Base-by-base conservation (phyloP, 2,888 invertebrate genomes). In the Diarsia mendica region DNA sequence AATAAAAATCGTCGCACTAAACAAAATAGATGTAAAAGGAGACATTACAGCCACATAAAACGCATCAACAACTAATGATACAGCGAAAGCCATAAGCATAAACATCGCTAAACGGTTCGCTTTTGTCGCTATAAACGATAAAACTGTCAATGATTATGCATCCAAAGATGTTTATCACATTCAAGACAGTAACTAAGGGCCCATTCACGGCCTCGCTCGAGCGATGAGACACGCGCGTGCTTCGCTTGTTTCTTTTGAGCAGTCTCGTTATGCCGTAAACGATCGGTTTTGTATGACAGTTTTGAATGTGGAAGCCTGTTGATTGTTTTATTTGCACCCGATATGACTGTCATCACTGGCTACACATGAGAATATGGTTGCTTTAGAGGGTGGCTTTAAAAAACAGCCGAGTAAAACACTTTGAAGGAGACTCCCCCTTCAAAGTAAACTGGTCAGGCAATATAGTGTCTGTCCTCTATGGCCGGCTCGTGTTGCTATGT, bases 131-230 rank as follows among this genome's bases (percentile, higher is more conserved):
- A 33, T 63, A 53, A 61, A 55, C 79, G 66, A 83, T 79, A 79
- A 83, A 82, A 51, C 46, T 76, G 64, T 81, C 63, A 23, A 82
- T 65, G 79, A 76, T 82, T 82, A 79, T 77, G 49, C 77, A 79
- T 69, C 49, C n/a, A 20, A 18, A 55, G 20, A 67, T 80, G 11
- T 51, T 61, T 77, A 66, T 64, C 69, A 58, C 51, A 39, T 39
- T 39, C 39, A 10, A 28, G n/a, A 61, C 61, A 23, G n/a, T 46
- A 18, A 9, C 46, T 64, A 8, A 48, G 3, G 23, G 18, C 39
- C 23, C 18, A 18, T 65, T 63, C 55, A 71, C 18, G n/a, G 13
- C 13, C 10, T 55, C 20, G n/a, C 10, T 55, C 20, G n/a, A 46
- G n/a, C 8, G n/a, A 63, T 23, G 8, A 44, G 3, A 44, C 44